Conservation (phyloP, 2,113 vertebrate genomes). For the Rostratula benghalensis region DNA sequence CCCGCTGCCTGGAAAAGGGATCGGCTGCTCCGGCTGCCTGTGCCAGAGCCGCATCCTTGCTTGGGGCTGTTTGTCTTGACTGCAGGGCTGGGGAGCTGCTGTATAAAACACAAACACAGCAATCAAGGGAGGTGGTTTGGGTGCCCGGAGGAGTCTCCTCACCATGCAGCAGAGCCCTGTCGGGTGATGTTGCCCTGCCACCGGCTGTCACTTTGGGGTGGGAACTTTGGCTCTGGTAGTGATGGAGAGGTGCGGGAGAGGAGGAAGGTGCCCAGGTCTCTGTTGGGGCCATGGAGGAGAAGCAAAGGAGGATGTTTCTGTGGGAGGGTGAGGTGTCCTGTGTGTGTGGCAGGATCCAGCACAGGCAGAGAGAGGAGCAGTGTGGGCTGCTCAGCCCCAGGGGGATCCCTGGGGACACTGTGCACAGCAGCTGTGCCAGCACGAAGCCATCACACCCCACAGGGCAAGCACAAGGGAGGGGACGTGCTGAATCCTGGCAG, state of each 20-base stretch:
- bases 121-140: not conserved
- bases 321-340: not conserved
- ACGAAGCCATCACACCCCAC: rapidly evolving
- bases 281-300: not conserved
- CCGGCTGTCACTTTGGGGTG: not conserved
- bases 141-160: not conserved
- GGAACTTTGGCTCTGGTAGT: not conserved
- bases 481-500: not conserved
- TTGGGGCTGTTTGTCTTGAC: not conserved
- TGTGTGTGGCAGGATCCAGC: not conserved
- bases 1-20: rapidly evolving
- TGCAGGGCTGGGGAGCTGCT: not conserved
- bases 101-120: not conserved
- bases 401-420: not conserved
- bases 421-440: not conserved
- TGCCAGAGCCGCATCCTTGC: rapidly evolving
- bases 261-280: not conserved
- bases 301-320: not conserved
- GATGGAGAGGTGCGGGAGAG: not conserved
- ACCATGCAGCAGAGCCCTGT: rapidly evolving
- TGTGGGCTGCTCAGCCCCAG: not conserved
- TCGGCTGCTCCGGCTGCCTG: not conserved
- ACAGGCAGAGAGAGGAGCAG: not conserved
- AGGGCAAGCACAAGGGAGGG: not conserved
- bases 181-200: not conserved